Evolutionary conservation across 1,140 invertebrate genomes (phyloP).

Genomic region (Drosophila pandora): DNA sequence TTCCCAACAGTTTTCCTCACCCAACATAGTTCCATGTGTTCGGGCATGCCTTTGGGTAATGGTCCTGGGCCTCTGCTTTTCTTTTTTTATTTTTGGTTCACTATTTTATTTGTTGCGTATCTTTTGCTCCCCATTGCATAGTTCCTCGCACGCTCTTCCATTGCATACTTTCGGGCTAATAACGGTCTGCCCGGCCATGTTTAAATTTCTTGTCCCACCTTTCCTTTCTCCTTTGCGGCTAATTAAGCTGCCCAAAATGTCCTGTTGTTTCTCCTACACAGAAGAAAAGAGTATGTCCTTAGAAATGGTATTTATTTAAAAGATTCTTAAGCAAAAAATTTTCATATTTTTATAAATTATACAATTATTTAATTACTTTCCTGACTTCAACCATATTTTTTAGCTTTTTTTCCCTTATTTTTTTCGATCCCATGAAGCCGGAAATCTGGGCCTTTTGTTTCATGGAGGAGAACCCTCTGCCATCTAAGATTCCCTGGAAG

Average conservation of each 20-base stretch:
- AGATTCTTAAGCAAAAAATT: not conserved
- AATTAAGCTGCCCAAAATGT: constrained; percentile 49
- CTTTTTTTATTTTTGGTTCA: constrained; percentile 10
- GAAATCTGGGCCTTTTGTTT: constrained; percentile 46
- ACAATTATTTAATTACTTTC: not conserved
- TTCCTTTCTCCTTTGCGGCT: constrained; percentile 14
- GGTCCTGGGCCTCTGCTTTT: not conserved
- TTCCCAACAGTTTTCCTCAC: constrained; percentile 22
- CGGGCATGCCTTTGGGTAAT: constrained; percentile 11
- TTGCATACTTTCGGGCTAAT: constrained; percentile 69
- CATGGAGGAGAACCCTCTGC: constrained; percentile 40
- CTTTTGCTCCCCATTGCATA: constrained; percentile 51
- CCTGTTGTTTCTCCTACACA: constrained; percentile 22
- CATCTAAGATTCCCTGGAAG: constrained; percentile 54
- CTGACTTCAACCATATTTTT: not conserved
- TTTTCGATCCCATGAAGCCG: constrained; percentile 41
- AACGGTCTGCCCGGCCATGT: constrained; percentile 49
- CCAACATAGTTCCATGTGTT: constrained; percentile 23
- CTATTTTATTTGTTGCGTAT: constrained; percentile 27
- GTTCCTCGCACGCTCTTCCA: constrained; percentile 53
- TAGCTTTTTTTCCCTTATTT: constrained; percentile 26
- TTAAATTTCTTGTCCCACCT: constrained; percentile 14
- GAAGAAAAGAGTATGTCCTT: not conserved
- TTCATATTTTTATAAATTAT: not conserved
- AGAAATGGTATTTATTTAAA: not conserved